phyloP scores from a whole-genome alignment of 92 coral and sea anemone species.

The Epizoanthus illoricatus region DNA sequence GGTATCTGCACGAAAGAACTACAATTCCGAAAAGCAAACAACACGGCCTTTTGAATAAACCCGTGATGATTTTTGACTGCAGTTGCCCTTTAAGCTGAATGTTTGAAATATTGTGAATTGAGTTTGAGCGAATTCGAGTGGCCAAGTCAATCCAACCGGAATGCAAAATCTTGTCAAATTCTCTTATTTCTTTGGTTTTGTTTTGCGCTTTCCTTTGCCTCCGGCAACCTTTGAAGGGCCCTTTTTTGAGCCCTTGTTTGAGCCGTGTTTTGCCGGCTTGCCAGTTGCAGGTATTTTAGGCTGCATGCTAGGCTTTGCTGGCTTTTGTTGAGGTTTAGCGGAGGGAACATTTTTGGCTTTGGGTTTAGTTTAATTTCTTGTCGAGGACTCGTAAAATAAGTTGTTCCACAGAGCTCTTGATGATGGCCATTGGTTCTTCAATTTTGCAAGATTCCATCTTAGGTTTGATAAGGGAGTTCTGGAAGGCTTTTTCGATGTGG shows the following conservation, averaged over 20 bases:
- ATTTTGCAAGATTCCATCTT: not conserved
- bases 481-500: not conserved
- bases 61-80: too few relatives aligned
- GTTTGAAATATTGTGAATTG: conserved; percentile 20
- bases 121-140: conserved; percentile 17
- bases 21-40: too few relatives aligned
- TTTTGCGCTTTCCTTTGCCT: too few relatives aligned
- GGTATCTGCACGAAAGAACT: too few relatives aligned
- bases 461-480: not conserved
- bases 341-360: not conserved
- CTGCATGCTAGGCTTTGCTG: not conserved
- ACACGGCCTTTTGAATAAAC: too few relatives aligned
- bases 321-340: not conserved
- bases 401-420: not conserved
- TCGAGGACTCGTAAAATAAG: not conserved
- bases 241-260: not conserved
- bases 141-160: conserved; percentile 13
- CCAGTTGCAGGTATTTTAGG: not conserved
- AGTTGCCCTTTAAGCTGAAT: conserved; percentile 4
- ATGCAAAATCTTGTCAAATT: not conserved
- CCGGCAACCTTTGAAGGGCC: too few relatives aligned
- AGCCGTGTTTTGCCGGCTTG: not conserved
- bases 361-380: not conserved
- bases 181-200: too few relatives aligned
- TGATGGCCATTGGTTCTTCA: not conserved